Percentiles rank a stretch among this genome's conserved stretches.
These are phyloP conservation scores for Phaethornis superciliosus DNA, from an alignment of 2,113 vertebrate genomes.

Conservation along the genomic window DNA sequence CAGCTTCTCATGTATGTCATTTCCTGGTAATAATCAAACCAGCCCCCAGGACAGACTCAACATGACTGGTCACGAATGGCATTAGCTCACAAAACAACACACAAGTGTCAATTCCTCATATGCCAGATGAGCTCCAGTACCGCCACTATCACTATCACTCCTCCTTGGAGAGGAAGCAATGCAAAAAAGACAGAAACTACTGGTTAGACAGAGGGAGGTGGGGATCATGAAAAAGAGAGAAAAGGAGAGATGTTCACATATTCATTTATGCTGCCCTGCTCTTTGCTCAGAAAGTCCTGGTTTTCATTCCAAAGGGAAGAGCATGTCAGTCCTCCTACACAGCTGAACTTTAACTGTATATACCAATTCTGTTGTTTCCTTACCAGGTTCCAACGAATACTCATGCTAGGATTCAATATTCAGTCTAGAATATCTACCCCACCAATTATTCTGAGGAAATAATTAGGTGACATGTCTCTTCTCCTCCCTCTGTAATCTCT, in stretches of 20 bases:
- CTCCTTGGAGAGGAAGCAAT: conserved; percentile 6
- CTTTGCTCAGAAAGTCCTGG: neutral
- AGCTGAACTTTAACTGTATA: neutral
- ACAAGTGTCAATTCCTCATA: neutral
- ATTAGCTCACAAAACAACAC: neutral
- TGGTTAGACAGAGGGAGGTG: neutral
- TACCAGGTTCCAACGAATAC: neutral
- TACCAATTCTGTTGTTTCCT: neutral
- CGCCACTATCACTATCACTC: neutral
- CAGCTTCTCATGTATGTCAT: neutral
- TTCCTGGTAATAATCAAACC: conserved; percentile 4
- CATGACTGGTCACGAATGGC: neutral
- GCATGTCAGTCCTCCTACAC: neutral
- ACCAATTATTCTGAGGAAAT: neutral
- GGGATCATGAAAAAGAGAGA: neutral
- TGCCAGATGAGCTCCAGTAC: neutral
- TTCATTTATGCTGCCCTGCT: neutral
- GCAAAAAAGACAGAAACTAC: neutral
- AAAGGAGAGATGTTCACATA: neutral
- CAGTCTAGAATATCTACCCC: neutral
- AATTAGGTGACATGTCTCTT: neutral
- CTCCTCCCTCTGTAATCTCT: neutral
- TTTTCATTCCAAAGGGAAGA: neutral
- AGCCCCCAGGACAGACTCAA: neutral
- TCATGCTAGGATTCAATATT: neutral